Conservation (phyloP, 2,113 vertebrate genomes). For the Mustela lutreola region DNA sequence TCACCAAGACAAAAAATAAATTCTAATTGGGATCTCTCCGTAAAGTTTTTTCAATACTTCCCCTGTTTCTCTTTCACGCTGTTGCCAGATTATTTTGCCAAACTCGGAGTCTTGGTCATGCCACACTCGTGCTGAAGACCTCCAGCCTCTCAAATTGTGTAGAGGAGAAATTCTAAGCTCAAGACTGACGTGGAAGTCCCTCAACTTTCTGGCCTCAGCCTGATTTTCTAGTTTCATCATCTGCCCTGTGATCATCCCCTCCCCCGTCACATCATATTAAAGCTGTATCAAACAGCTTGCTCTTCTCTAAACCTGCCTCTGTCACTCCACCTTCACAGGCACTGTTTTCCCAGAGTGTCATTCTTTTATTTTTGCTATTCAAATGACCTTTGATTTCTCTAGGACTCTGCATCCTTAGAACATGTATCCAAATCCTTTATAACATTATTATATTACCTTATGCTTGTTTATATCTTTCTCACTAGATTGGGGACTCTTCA, state of each 20-base stretch:
- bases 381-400: background rate
- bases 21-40: background rate
- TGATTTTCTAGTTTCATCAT: background rate
- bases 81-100: background rate
- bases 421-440: background rate
- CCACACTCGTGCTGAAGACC: background rate
- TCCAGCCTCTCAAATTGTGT: background rate
- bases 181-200: background rate
- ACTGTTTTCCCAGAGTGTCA: background rate
- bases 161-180: background rate
- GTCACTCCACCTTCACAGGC: background rate
- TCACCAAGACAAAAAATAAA: conserved; percentile 7
- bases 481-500: background rate
- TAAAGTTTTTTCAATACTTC: background rate
- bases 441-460: background rate
- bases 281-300: background rate
- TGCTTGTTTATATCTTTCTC: background rate
- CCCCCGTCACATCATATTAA: background rate
- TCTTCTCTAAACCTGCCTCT: background rate
- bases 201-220: background rate
- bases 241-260: background rate
- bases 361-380: conserved; percentile 2
- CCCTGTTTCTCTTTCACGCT: background rate
- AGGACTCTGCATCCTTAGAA: background rate
- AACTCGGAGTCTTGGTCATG: background rate